phyloP scores from a whole-genome alignment of 2,113 vertebrate genomes.

The Pollachius pollachius region DNA sequence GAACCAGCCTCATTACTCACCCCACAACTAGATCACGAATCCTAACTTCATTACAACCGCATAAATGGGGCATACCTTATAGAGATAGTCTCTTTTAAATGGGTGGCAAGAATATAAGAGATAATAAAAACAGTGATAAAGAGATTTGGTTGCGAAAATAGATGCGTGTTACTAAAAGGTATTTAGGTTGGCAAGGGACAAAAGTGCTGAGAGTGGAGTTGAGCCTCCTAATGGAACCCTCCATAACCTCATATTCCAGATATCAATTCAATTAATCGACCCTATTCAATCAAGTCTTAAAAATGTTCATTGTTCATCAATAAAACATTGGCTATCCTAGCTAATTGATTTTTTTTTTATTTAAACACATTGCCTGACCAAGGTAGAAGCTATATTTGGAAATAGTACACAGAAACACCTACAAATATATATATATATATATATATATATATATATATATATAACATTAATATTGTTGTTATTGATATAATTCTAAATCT shows the following conservation, averaged over 20 bases:
- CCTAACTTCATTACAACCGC: too few relatives aligned
- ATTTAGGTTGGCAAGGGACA: background rate
- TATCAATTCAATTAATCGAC: background rate
- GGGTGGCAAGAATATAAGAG: background rate
- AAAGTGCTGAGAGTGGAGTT: background rate
- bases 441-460: background rate
- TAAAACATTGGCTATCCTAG: background rate
- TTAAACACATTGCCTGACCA: too few relatives aligned
- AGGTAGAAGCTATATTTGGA: too few relatives aligned
- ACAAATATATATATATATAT: background rate
- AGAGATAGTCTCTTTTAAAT: background rate
- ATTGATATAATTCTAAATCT: too few relatives aligned
- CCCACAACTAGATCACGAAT: background rate
- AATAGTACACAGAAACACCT: background rate
- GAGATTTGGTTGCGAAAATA: background rate
- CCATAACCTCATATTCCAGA: background rate
- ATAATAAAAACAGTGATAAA: constrained; percentile 6
- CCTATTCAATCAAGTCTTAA: background rate
- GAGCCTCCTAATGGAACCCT: background rate
- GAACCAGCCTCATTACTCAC: background rate
- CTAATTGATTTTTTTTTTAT: too few relatives aligned
- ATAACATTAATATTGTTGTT: background rate
- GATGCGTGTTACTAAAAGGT: background rate
- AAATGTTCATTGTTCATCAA: background rate
- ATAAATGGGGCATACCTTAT: background rate